Conservation (phyloP, 2,888 invertebrate genomes). For the Erannis defoliaria region DNA sequence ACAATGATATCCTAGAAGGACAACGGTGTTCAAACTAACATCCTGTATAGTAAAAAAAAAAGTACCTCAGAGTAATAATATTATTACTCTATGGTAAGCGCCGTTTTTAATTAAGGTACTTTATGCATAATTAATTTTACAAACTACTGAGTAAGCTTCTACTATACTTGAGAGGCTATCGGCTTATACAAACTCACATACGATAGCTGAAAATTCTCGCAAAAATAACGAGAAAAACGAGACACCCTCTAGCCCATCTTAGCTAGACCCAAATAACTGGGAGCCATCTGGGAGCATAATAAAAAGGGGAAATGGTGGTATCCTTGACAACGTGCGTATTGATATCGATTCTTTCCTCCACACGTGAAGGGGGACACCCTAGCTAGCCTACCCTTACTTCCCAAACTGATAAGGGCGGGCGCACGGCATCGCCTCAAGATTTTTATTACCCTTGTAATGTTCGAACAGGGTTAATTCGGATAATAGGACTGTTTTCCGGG, state of each 20-base stretch:
- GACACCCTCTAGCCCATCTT: background rate
- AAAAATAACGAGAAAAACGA: background rate
- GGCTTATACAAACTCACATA: background rate
- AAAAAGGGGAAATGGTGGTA: conserved; percentile 39
- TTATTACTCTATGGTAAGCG: too few relatives aligned
- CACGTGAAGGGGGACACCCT: conserved; percentile 43
- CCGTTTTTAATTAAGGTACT: too few relatives aligned
- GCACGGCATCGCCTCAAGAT: conserved; percentile 18
- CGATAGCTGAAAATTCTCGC: background rate
- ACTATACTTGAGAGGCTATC: too few relatives aligned
- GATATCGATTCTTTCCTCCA: conserved; percentile 44
- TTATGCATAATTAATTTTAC: too few relatives aligned
- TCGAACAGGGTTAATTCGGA: conserved; percentile 26
- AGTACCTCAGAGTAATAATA: too few relatives aligned
- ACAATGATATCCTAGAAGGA: too few relatives aligned
- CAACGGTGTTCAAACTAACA: too few relatives aligned
- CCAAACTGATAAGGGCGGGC: conserved; percentile 20
- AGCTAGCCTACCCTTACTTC: background rate
- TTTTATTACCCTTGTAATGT: conserved; percentile 29
- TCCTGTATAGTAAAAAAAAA: too few relatives aligned
- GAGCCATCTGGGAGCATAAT: conserved; percentile 31
- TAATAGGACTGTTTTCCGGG: conserved; percentile 28
- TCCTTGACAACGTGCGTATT: conserved; percentile 42
- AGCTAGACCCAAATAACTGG: conserved; percentile 24
- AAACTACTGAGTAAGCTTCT: too few relatives aligned